Evolutionary conservation across 2,113 vertebrate genomes (phyloP).

Genomic region (Catagonus wagneri): DNA sequence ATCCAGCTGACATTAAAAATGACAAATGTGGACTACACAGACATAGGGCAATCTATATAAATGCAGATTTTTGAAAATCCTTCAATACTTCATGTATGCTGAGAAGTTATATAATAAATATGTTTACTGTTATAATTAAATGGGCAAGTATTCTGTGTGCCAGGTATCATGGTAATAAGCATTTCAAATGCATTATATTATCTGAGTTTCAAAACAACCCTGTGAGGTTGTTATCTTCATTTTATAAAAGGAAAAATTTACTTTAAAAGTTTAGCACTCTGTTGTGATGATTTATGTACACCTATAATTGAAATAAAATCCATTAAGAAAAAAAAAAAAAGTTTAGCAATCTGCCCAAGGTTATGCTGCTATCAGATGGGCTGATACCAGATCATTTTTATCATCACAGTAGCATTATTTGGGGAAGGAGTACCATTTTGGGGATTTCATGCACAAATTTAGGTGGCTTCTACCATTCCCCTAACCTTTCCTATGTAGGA

Average conservation of each 20-base stretch:
- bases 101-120: not conserved
- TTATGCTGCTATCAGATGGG: not conserved
- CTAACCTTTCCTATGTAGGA: not conserved
- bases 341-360: not conserved
- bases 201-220: slow-evolving; percentile 32
- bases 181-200: slow-evolving; percentile 14
- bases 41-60: not conserved
- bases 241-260: slow-evolving; percentile 26
- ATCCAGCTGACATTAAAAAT: not conserved
- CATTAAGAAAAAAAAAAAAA: too few species aligned
- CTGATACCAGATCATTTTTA: not conserved
- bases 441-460: not conserved
- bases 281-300: too few species aligned
- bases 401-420: not conserved
- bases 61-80: not conserved
- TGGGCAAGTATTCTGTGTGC: not conserved
- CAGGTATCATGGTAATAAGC: not conserved
- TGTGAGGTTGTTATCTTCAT: not conserved
- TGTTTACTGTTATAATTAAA: not conserved
- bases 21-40: not conserved
- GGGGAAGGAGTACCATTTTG: not conserved
- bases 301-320: too few species aligned
- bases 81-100: not conserved
- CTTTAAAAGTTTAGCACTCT: not conserved
- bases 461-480: not conserved